Conservation (phyloP, 2,888 invertebrate genomes). For the Mamestra brassicae region DNA sequence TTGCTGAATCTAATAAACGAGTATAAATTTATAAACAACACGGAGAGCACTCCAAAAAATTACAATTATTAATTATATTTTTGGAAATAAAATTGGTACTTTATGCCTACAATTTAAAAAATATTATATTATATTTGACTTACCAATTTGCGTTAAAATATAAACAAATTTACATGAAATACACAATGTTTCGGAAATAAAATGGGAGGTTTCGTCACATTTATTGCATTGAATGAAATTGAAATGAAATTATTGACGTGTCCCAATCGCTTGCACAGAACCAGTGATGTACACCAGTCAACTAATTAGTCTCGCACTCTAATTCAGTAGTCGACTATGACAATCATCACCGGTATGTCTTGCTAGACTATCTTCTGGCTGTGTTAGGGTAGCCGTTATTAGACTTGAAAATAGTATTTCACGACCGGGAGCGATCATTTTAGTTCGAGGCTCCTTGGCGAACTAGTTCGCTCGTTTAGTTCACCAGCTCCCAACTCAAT, state of each 20-base stretch:
- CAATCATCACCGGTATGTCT: not conserved
- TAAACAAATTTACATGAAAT: constrained; percentile 26
- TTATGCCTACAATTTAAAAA: not conserved
- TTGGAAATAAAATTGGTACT: not conserved
- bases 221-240: constrained; percentile 34
- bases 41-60: not conserved
- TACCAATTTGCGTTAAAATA: constrained; percentile 16
- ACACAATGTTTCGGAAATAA: constrained; percentile 32
- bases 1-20: rapidly evolving
- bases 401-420: too few relatives aligned
- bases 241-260: constrained; percentile 59
- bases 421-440: too few relatives aligned
- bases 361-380: not conserved
- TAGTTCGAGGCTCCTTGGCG: too few relatives aligned
- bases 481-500: too few relatives aligned
- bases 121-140: constrained; percentile 8
- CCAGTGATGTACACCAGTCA: constrained; percentile 26
- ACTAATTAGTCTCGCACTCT: not conserved
- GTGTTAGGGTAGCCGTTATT: too few relatives aligned
- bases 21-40: not conserved
- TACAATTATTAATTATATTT: not conserved
- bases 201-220: constrained; percentile 44
- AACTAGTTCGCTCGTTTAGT: too few relatives aligned
- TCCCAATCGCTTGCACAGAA: constrained; percentile 56
- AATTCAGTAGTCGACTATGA: not conserved